phyloP scores from a whole-genome alignment of 1,140 invertebrate genomes.

The Hermetia illucens region DNA sequence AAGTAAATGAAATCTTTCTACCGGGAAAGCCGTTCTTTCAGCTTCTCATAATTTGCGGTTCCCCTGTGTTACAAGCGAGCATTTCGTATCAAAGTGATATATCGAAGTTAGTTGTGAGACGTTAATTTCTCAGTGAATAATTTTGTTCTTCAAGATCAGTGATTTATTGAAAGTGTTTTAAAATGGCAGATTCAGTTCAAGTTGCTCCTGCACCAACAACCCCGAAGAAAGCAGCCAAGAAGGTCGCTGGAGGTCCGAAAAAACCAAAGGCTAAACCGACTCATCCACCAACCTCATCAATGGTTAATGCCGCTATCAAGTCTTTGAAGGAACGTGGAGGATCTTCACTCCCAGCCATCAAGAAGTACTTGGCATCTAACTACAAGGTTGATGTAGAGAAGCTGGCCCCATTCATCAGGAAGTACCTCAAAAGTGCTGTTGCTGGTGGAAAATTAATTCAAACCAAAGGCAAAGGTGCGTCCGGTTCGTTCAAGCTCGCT shows the following conservation, averaged over 20 bases:
- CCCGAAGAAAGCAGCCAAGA: constrained; percentile 45
- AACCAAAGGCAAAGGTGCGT: constrained; percentile 43
- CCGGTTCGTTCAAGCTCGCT: constrained; percentile 39
- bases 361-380: constrained; percentile 44
- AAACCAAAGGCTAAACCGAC: constrained; percentile 30
- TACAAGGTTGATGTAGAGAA: constrained; percentile 43
- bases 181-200: too few relatives aligned
- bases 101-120: too few relatives aligned
- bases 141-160: too few relatives aligned
- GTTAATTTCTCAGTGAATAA: too few relatives aligned
- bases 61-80: too few relatives aligned
- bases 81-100: too few relatives aligned
- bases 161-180: too few relatives aligned
- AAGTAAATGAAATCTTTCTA: too few relatives aligned
- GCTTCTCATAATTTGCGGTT: too few relatives aligned
- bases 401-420: constrained; percentile 40
- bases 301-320: constrained; percentile 43
- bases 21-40: too few relatives aligned
- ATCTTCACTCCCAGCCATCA: constrained; percentile 45
- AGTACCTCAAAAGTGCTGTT: too few relatives aligned
- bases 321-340: constrained; percentile 43
- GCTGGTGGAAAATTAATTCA: constrained; percentile 36
- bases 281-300: constrained; percentile 37
- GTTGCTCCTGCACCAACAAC: too few relatives aligned
- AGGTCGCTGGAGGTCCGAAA: constrained; percentile 39